Conservation (phyloP, 2,113 vertebrate species). For the Barnardius zonarius region DNA sequence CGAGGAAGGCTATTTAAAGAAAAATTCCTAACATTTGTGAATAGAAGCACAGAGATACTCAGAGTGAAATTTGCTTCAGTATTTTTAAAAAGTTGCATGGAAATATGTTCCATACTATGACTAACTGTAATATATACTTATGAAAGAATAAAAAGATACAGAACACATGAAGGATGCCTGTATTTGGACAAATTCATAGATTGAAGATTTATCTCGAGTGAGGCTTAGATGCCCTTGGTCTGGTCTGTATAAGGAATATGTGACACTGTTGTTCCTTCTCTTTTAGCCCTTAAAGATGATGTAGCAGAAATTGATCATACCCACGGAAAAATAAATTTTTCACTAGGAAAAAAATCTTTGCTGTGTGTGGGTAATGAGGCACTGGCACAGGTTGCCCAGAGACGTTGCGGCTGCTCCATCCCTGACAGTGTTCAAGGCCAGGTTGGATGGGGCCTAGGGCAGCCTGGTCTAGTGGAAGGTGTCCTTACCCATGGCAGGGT, state of each 20-base stretch:
- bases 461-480: background rate
- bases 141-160: background rate
- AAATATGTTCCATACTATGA: background rate
- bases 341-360: background rate
- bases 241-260: background rate
- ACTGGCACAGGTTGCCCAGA: background rate
- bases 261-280: background rate
- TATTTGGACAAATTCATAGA: background rate
- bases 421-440: background rate
- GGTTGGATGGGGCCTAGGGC: background rate
- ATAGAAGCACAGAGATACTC: background rate
- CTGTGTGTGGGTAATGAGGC: background rate
- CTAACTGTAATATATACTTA: background rate
- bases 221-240: background rate
- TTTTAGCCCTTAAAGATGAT: background rate
- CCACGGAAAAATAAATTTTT: background rate
- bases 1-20: background rate
- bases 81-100: background rate
- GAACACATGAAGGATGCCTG: background rate
- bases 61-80: background rate
- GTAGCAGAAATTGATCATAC: background rate
- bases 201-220: background rate
- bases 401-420: background rate
- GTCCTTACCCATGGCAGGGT: no score
- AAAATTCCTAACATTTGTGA: background rate